phyloP scores from a whole-genome alignment of 2,888 invertebrate genomes.

The Abrostola tripartita region DNA sequence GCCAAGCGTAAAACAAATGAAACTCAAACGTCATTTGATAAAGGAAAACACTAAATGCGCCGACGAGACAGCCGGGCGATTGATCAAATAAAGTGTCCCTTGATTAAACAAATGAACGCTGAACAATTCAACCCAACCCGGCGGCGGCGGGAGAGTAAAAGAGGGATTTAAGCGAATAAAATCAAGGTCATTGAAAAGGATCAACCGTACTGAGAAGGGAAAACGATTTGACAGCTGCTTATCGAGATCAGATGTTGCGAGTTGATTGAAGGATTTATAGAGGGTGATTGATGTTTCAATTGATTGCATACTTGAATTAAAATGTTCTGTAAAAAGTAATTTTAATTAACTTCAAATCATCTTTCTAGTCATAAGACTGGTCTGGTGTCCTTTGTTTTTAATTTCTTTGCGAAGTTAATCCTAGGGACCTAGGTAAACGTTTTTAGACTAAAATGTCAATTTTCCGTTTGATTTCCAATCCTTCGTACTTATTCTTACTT shows the following conservation, averaged over 20 bases:
- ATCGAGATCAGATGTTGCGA: constrained; percentile 23
- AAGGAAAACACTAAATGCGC: constrained; percentile 24
- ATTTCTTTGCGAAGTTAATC: too few relatives aligned
- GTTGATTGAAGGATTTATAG: constrained; percentile 32
- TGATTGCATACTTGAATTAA: constrained; percentile 19
- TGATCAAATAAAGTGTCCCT: constrained; percentile 55
- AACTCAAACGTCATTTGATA: constrained; percentile 26
- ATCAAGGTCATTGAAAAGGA: constrained; percentile 31
- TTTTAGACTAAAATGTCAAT: too few relatives aligned
- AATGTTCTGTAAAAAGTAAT: too few relatives aligned
- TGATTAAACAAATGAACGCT: constrained; percentile 52
- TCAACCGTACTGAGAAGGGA: constrained; percentile 16
- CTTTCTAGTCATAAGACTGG: too few relatives aligned
- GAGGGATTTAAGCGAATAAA: constrained; percentile 39
- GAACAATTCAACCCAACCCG: constrained; percentile 25
- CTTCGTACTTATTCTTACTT: too few relatives aligned
- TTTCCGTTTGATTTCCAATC: too few relatives aligned
- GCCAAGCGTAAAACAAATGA: constrained; percentile 12
- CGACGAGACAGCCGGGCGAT: constrained; percentile 32
- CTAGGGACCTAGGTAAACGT: too few relatives aligned
- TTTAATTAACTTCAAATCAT: too few relatives aligned
- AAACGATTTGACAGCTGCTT: constrained; percentile 40
- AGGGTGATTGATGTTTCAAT: constrained; percentile 18
- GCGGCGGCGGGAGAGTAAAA: constrained; percentile 24
- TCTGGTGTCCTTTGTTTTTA: too few relatives aligned